A percentile compares a stretch with the other conserved stretches of the same genome.
phyloP scores from a whole-genome alignment of 2,797 vertebrate species.

The Liparis tanakae region DNA sequence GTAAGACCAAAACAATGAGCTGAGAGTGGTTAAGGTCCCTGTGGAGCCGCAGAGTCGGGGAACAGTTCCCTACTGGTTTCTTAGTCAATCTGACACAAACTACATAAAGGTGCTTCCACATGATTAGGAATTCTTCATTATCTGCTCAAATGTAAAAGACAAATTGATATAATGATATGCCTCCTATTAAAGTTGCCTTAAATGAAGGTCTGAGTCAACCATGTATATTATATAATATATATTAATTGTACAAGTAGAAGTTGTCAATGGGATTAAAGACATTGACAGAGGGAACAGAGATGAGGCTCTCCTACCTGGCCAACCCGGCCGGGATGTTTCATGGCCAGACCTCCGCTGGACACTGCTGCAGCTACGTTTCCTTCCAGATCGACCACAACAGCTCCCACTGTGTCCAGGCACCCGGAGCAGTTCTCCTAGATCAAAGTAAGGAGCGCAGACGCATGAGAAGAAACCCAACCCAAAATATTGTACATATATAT shows the following conservation, averaged over 20 bases:
- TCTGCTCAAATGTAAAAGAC: not conserved
- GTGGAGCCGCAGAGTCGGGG: not conserved
- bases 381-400: constrained; percentile 95
- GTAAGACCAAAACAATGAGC: not conserved
- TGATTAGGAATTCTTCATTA: not conserved
- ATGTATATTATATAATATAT: not conserved
- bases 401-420: constrained; percentile 95
- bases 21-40: not conserved
- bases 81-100: constrained; percentile 1
- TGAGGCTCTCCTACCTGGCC: constrained; percentile 86
- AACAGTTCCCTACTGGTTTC: not conserved
- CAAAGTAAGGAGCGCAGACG: constrained; percentile 27
- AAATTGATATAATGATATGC: not conserved
- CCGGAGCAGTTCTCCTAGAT: constrained; percentile 82
- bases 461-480: not conserved
- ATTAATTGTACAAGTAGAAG: not conserved
- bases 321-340: constrained; percentile 98
- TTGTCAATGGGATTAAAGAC: not conserved
- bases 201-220: not conserved
- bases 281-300: not conserved
- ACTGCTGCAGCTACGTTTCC: constrained; percentile 99
- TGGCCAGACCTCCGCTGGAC: constrained; percentile 96
- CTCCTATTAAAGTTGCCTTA: not conserved
- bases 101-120: not conserved
- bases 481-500: not conserved